Conservation (phyloP, 2,888 invertebrate genomes). For the Brachyopa scutellaris region DNA sequence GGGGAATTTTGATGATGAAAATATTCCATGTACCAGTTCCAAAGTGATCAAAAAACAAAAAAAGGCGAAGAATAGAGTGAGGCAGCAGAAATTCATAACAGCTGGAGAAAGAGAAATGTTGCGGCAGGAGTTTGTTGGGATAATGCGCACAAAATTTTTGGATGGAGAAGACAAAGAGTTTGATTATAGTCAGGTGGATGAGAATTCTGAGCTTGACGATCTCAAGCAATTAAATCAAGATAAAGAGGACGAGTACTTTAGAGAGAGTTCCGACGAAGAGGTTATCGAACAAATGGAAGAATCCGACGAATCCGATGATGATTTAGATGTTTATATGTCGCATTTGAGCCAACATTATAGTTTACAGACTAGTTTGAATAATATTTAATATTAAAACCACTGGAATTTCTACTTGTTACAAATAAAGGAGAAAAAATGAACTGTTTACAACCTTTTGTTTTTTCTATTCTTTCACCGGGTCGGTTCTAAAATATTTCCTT, state of each 20-base stretch:
- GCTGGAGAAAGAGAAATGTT: slow-evolving; percentile 86
- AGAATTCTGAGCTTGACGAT: slow-evolving; percentile 91
- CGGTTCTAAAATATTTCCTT: too few relatives aligned
- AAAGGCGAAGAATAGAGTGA: slow-evolving; percentile 45
- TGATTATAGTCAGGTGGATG: slow-evolving; percentile 92
- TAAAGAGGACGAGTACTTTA: slow-evolving; percentile 95
- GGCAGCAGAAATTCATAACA: slow-evolving; percentile 81
- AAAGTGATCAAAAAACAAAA: slow-evolving; percentile 53
- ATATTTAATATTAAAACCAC: too few relatives aligned
- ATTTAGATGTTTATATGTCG: slow-evolving; percentile 89
- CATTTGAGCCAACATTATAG: slow-evolving; percentile 81
- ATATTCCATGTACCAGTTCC: slow-evolving; percentile 76
- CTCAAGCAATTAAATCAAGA: slow-evolving; percentile 88
- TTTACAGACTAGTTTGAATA: slow-evolving; percentile 73
- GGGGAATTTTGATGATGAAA: slow-evolving; percentile 84
- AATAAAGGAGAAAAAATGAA: too few relatives aligned
- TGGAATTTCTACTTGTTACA: too few relatives aligned
- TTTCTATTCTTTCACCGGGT: too few relatives aligned
- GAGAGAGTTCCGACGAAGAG: slow-evolving; percentile 88
- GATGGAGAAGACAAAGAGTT: slow-evolving; percentile 91
- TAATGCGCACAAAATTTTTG: slow-evolving; percentile 93
- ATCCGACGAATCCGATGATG: slow-evolving; percentile 83
- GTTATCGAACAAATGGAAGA: slow-evolving; percentile 76
- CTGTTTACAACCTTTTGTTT: too few relatives aligned
- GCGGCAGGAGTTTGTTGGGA: slow-evolving; percentile 90